phyloP scores from a whole-genome alignment of 2,113 vertebrate genomes.

The Geococcyx californianus region DNA sequence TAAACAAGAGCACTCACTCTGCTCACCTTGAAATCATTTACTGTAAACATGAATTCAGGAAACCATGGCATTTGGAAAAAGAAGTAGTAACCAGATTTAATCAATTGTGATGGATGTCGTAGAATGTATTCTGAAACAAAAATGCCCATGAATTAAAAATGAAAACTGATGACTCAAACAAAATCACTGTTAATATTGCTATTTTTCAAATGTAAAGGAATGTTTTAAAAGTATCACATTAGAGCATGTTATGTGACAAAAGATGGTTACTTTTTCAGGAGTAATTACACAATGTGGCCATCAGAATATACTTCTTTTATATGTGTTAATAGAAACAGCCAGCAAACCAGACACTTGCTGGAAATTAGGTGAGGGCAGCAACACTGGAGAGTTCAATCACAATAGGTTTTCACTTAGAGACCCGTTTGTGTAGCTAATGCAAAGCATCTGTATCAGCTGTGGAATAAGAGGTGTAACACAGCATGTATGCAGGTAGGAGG shows the following conservation, averaged over 20 bases:
- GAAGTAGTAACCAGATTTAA: slow-evolving; percentile 96
- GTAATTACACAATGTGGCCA: slow-evolving; percentile 5
- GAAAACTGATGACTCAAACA: slow-evolving; percentile 52
- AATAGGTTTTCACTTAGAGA: not conserved
- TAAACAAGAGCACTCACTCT: slow-evolving; percentile 54
- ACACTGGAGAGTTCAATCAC: not conserved
- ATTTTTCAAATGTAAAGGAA: slow-evolving; percentile 39
- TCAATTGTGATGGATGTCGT: slow-evolving; percentile 91
- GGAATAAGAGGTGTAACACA: not conserved
- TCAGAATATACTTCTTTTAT: not conserved
- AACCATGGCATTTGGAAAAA: slow-evolving; percentile 98
- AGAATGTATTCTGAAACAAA: slow-evolving; percentile 93
- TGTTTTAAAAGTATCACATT: slow-evolving; percentile 24
- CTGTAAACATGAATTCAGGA: slow-evolving; percentile 96
- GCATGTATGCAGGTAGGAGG: not conserved
- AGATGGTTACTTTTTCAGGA: slow-evolving; percentile 12
- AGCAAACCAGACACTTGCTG: not conserved
- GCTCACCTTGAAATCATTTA: slow-evolving; percentile 98
- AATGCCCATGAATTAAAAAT: slow-evolving; percentile 71
- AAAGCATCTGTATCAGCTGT: not conserved
- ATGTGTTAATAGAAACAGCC: not conserved
- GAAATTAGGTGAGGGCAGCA: not conserved
- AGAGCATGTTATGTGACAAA: slow-evolving; percentile 23
- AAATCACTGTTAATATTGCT: slow-evolving; percentile 36
- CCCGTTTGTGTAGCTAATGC: not conserved